These are phyloP conservation scores for Diplodus puntazzo DNA, from an alignment of 2,797 vertebrate genomes.

Conservation along the genomic window DNA sequence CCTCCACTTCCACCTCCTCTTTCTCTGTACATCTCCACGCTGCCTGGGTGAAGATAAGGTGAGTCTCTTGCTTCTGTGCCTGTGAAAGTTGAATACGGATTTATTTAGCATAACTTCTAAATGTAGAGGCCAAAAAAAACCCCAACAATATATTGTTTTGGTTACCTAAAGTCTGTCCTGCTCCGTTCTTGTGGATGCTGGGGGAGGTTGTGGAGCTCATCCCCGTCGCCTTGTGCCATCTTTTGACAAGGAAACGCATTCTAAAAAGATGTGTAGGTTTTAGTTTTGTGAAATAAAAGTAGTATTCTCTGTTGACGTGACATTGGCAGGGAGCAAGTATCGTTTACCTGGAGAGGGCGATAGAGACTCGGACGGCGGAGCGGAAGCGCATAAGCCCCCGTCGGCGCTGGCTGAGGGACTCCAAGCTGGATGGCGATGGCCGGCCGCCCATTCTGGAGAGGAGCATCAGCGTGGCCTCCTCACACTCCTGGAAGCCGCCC, in stretches of 20 bases:
- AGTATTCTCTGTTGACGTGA: not conserved
- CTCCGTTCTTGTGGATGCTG: slow-evolving; percentile 86
- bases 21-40: slow-evolving; percentile 90
- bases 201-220: slow-evolving; percentile 72
- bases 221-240: slow-evolving; percentile 93
- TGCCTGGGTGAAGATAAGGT: slow-evolving; percentile 86
- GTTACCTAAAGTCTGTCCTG: slow-evolving; percentile 87
- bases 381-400: slow-evolving; percentile 92
- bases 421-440: slow-evolving; percentile 83
- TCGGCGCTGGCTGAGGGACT: slow-evolving; percentile 84
- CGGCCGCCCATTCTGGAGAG: slow-evolving; percentile 93
- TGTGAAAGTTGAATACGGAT: slow-evolving; percentile 59
- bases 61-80: slow-evolving; percentile 89
- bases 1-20: slow-evolving; percentile 81
- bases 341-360: slow-evolving; percentile 93
- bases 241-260: slow-evolving; percentile 96
- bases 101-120: not conserved
- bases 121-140: not conserved
- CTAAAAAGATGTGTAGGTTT: slow-evolving; percentile 72
- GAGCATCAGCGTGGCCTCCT: slow-evolving; percentile 93
- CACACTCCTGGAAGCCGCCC: slow-evolving; percentile 97
- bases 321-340: not conserved
- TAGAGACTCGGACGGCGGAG: slow-evolving; percentile 91
- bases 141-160: accelerated
- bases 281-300: not conserved